phyloP scores from a whole-genome alignment of 2,113 vertebrate species.

The Dolichotis patagonum region DNA sequence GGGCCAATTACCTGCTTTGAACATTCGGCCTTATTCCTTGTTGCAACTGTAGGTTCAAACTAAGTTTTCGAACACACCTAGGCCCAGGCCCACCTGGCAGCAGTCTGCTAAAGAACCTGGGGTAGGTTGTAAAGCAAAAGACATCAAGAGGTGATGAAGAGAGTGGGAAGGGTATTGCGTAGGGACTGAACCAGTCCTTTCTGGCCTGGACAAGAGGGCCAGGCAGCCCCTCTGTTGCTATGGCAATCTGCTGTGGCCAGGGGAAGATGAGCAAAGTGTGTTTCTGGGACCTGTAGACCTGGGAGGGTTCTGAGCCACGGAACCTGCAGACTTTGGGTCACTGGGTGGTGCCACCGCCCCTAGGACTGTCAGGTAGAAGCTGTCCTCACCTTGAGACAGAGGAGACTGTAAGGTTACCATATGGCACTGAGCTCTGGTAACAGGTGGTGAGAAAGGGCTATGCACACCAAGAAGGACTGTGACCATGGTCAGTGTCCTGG shows the following conservation, averaged over 20 bases:
- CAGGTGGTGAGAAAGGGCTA: background rate
- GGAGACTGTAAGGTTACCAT: background rate
- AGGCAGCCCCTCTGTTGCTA: conserved; percentile 3
- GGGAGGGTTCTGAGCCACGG: background rate
- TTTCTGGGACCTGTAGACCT: background rate
- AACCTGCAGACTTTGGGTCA: background rate
- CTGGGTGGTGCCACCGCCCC: rapidly evolving
- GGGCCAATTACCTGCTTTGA: conserved; percentile 77
- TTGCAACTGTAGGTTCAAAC: conserved; percentile 59
- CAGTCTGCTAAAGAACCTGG: conserved; percentile 78
- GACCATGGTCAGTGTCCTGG: rapidly evolving
- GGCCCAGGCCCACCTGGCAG: conserved; percentile 67
- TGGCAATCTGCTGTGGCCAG: background rate
- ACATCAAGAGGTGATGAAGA: conserved; percentile 50
- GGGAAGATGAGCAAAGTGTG: background rate
- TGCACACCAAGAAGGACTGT: rapidly evolving
- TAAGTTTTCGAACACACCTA: conserved; percentile 65
- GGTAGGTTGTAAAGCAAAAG: conserved; percentile 69
- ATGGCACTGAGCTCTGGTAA: background rate
- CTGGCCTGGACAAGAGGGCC: background rate
- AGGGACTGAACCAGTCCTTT: background rate
- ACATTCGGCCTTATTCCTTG: conserved; percentile 61
- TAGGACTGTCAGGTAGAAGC: background rate
- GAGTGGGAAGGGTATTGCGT: no score
- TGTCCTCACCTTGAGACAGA: background rate